Evolutionary conservation across 2,797 vertebrate species (phyloP).

Genomic region (Menidia menidia): DNA sequence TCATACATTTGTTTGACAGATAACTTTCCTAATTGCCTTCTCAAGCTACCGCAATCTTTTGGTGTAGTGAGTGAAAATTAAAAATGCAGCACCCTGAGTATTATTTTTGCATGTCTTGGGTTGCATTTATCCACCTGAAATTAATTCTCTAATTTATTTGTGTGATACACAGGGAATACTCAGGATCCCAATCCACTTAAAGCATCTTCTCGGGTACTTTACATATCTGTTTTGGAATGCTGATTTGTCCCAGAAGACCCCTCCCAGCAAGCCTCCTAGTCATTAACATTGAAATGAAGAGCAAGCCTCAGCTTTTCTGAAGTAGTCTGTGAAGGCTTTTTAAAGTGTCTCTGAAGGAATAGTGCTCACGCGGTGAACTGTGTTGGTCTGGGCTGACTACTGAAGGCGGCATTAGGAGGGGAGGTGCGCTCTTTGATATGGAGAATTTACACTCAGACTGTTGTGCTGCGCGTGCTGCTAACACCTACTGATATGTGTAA

Average conservation of each 20-base stretch:
- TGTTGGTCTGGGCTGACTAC: constrained; percentile 13
- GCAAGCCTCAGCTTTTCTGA: constrained; percentile 50
- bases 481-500: constrained; percentile 16
- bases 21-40: constrained; percentile 74
- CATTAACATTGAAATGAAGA: constrained; percentile 55
- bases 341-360: constrained; percentile 32
- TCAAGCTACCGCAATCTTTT: constrained; percentile 63
- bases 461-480: constrained; percentile 19
- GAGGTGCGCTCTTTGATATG: constrained; percentile 10
- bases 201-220: constrained; percentile 61
- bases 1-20: constrained; percentile 65
- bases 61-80: constrained; percentile 62
- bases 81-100: constrained; percentile 67
- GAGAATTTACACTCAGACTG: constrained; percentile 35
- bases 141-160: constrained; percentile 78
- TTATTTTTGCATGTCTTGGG: constrained; percentile 69
- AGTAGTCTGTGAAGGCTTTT: constrained; percentile 49
- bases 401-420: background rate
- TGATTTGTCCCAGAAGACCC: constrained; percentile 63
- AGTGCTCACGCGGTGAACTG: constrained; percentile 8
- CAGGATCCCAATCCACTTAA: constrained; percentile 72
- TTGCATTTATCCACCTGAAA: constrained; percentile 78
- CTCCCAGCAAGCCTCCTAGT: constrained; percentile 38
- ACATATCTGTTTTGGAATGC: constrained; percentile 63
- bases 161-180: constrained; percentile 77